These are phyloP conservation scores for Aspiorhynchus laticeps DNA, from an alignment of 2,113 vertebrate species.

Conservation along the genomic window DNA sequence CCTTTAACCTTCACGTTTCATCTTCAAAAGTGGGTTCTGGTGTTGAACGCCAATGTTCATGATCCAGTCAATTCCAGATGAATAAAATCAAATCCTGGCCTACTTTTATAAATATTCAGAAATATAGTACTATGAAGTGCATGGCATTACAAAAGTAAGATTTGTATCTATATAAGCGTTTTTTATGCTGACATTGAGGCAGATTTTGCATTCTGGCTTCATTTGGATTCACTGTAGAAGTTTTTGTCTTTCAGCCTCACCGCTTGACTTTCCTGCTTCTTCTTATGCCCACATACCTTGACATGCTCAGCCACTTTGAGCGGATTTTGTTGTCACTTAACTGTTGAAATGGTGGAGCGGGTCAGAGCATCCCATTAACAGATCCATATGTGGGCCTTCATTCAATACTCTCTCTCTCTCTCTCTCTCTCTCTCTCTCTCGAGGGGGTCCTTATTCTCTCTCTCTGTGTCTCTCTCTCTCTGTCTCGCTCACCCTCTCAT, in stretches of 20 bases:
- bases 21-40: neutral
- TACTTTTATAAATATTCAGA: constrained; percentile 34
- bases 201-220: constrained; percentile 11
- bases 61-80: neutral
- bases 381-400: constrained; percentile 44
- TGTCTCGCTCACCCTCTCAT: constrained; percentile 28
- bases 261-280: constrained; percentile 22
- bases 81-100: constrained; percentile 23
- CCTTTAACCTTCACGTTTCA: constrained; percentile 7
- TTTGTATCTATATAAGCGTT: too few relatives aligned
- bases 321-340: constrained; percentile 42
- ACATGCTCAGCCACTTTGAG: constrained; percentile 22
- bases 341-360: constrained; percentile 25
- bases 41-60: neutral
- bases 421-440: constrained; percentile 23
- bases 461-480: constrained; percentile 11
- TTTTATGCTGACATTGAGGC: constrained; percentile 5
- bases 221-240: constrained; percentile 21
- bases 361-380: constrained; percentile 45
- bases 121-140: neutral
- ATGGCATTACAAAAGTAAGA: neutral
- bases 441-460: constrained; percentile 39
- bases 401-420: constrained; percentile 25
- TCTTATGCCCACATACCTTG: constrained; percentile 2
- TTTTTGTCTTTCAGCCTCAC: constrained; percentile 34